Percentiles rank a stretch among this genome's conserved stretches.
phyloP scores from a whole-genome alignment of 2,113 vertebrate genomes.

The Tursiops truncatus region DNA sequence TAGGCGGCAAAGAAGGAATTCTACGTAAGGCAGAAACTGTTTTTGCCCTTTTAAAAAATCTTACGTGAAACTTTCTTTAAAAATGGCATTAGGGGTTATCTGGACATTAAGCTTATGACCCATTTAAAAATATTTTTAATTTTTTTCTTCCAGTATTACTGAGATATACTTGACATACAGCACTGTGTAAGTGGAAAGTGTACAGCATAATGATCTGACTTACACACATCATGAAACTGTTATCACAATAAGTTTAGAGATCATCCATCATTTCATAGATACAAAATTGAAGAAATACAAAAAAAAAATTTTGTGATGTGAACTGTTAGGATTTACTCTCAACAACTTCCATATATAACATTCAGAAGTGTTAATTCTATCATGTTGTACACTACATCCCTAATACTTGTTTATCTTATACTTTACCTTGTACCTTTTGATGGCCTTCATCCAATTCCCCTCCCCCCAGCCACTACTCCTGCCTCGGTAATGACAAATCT shows the following conservation, averaged over 20 bases:
- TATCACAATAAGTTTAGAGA: not conserved
- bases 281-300: not conserved
- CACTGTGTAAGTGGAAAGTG: not conserved
- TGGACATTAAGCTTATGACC: not conserved
- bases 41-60: not conserved
- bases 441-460: not conserved
- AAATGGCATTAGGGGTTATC: not conserved
- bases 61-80: not conserved
- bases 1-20: not conserved
- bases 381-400: no score
- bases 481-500: not conserved
- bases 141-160: not conserved
- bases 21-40: not conserved
- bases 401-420: no score
- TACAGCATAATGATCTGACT: not conserved
- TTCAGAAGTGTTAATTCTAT: not conserved
- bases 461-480: not conserved
- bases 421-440: not conserved
- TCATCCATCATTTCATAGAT: not conserved
- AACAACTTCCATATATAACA: not conserved
- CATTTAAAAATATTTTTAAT: not conserved
- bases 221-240: not conserved
- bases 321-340: not conserved
- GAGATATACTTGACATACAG: not conserved
- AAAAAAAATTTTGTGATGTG: not conserved